These are phyloP conservation scores for Crioceris asparagi DNA, from an alignment of 2,888 invertebrate species.

Conservation along the genomic window DNA sequence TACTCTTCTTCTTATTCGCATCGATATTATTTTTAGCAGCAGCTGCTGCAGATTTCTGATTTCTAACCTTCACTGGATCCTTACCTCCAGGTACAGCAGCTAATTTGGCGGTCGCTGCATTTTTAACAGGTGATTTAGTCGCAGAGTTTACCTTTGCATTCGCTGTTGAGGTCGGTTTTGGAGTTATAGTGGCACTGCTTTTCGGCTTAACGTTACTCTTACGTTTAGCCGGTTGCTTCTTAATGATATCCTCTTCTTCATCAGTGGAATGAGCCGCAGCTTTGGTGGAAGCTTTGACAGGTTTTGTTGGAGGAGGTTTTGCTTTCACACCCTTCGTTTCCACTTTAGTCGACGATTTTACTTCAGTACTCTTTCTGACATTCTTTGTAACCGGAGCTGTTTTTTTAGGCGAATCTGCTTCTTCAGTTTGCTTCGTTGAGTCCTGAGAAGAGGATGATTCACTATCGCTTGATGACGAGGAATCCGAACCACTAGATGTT, in stretches of 20 bases:
- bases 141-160: constrained; percentile 8
- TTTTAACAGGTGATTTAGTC: constrained; percentile 9
- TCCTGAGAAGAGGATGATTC: constrained; percentile 53
- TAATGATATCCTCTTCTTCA: constrained; percentile 22
- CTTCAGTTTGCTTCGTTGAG: constrained; percentile 30
- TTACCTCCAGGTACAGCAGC: constrained; percentile 16
- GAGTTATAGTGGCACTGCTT: constrained; percentile 50
- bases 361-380: constrained; percentile 31
- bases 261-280: constrained; percentile 7
- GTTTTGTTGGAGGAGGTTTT: constrained; percentile 31
- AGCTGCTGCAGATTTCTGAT: constrained; percentile 13
- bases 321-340: constrained; percentile 15
- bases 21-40: constrained; percentile 20
- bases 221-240: constrained; percentile 36
- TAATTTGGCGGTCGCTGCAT: constrained; percentile 10
- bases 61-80: constrained; percentile 17
- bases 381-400: constrained; percentile 29
- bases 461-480: constrained; percentile 59
- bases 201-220: constrained; percentile 52
- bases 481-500: constrained; percentile 58
- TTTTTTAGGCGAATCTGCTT: constrained; percentile 30
- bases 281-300: constrained; percentile 29
- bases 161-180: constrained; percentile 35
- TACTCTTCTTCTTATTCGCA: constrained; percentile 58
- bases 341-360: constrained; percentile 16